phyloP scores from a whole-genome alignment of 2,113 vertebrate species.

The Lagopus leucura region DNA sequence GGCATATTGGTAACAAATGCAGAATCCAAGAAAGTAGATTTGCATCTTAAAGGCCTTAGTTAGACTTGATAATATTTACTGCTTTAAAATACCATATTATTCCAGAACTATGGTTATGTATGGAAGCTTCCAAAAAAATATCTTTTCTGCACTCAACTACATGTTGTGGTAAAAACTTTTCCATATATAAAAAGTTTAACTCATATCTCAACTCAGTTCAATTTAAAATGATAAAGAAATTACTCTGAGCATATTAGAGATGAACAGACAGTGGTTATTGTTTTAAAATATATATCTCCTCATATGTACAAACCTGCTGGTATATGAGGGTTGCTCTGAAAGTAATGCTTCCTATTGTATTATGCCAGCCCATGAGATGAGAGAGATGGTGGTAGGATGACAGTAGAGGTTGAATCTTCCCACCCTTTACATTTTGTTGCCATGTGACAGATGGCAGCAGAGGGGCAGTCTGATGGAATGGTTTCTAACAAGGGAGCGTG shows the following conservation, averaged over 20 bases:
- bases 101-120: background rate
- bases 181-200: background rate
- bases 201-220: background rate
- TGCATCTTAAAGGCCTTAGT: background rate
- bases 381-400: no score
- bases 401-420: no score
- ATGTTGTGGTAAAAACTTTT: fast-evolving
- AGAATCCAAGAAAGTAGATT: background rate
- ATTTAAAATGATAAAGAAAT: fast-evolving
- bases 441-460: background rate
- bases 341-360: no score
- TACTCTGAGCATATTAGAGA: background rate
- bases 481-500: background rate
- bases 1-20: background rate
- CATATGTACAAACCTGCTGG: background rate
- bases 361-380: no score
- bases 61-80: background rate
- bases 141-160: background rate
- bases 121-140: background rate
- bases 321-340: background rate
- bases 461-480: background rate
- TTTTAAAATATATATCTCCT: background rate
- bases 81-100: background rate
- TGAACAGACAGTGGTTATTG: background rate
- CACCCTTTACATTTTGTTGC: background rate